A percentile compares a stretch with the other conserved stretches of the same genome.
Evolutionary conservation across 2,888 invertebrate species (phyloP).

Genomic region (Crossocerus cetratus): DNA sequence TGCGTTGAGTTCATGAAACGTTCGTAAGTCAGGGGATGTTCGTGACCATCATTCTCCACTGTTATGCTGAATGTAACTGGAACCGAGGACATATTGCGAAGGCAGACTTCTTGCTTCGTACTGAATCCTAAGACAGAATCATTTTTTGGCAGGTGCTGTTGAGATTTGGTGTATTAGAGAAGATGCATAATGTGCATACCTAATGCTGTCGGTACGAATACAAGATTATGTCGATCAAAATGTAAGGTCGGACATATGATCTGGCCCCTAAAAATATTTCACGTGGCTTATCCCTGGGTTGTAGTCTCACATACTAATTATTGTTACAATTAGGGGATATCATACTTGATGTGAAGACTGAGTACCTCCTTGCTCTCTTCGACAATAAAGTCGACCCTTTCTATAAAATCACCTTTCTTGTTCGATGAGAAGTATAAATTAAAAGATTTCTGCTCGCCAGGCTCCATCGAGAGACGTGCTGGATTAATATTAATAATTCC

Average conservation of each 20-base stretch:
- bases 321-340: too few species aligned
- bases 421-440: conserved; percentile 80
- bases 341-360: conserved; percentile 80
- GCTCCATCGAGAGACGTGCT: conserved; percentile 75
- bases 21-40: conserved; percentile 77
- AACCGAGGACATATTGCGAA: conserved; percentile 80
- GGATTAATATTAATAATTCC: conserved; percentile 80
- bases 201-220: conserved; percentile 80
- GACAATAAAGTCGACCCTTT: conserved; percentile 80
- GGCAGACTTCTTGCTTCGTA: conserved; percentile 76
- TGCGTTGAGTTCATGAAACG: conserved; percentile 77
- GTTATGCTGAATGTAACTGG: conserved; percentile 78
- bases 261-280: conserved; percentile 79
- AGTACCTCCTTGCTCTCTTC: conserved; percentile 80
- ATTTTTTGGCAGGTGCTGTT: not conserved
- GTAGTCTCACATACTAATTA: too few species aligned
- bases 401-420: conserved; percentile 81
- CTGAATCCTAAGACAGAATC: conserved; percentile 77
- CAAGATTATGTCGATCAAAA: conserved; percentile 78
- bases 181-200: conserved; percentile 74
- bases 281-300: not conserved
- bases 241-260: conserved; percentile 81
- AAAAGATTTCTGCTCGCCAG: conserved; percentile 79
- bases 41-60: conserved; percentile 79
- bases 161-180: not conserved